phyloP scores from a whole-genome alignment of 2,797 vertebrate species.

The Gymnothorax javanicus region DNA sequence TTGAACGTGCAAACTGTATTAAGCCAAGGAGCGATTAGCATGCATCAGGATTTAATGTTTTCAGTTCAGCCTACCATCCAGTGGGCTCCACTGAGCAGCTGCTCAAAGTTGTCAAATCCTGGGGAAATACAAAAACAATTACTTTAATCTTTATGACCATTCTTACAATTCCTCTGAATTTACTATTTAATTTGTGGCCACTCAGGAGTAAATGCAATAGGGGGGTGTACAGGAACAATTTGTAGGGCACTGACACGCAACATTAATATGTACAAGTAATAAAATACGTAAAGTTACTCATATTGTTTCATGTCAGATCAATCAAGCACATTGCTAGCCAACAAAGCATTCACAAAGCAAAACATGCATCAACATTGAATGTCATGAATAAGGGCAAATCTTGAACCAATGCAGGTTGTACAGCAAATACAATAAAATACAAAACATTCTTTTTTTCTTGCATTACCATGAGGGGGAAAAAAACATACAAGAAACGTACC shows the following conservation, averaged over 20 bases:
- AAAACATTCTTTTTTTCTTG: neutral
- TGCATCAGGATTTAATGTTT: neutral
- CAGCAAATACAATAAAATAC: neutral
- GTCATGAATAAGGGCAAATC: neutral
- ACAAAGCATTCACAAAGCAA: neutral
- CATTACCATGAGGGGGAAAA: neutral
- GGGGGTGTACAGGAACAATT: too few relatives aligned
- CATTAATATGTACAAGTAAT: too few relatives aligned
- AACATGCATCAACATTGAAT: neutral
- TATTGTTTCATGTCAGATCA: neutral
- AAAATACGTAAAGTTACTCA: neutral
- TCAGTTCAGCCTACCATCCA: constrained; percentile 85
- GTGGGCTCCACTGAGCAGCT: constrained; percentile 89
- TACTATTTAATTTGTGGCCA: neutral
- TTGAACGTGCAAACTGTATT: neutral
- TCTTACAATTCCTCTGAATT: neutral
- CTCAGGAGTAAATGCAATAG: too few relatives aligned
- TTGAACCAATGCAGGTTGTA: neutral
- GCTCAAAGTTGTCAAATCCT: constrained; percentile 97
- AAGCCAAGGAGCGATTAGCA: neutral
- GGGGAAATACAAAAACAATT: constrained; percentile 42
- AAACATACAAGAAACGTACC: constrained; percentile 71
- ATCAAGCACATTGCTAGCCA: neutral
- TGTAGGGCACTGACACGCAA: too few relatives aligned
- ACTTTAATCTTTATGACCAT: neutral